phyloP scores from a whole-genome alignment of 2,888 invertebrate genomes.

The Dicycla oo region DNA sequence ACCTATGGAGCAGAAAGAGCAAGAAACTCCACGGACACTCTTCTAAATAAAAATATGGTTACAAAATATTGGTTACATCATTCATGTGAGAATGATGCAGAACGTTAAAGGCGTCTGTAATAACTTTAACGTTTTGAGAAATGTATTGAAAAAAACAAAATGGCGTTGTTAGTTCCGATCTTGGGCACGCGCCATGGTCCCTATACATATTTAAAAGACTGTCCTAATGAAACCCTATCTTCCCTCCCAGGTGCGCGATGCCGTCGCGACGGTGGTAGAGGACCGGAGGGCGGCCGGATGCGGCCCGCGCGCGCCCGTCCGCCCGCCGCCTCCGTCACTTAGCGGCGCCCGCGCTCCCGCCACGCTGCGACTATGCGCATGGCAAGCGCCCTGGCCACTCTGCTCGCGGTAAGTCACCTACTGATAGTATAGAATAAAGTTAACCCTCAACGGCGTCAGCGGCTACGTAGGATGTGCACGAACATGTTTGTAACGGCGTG shows the following conservation, averaged over 20 bases:
- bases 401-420: constrained; percentile 92
- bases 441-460: neutral
- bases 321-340: constrained; percentile 90
- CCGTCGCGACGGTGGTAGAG: constrained; percentile 86
- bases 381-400: constrained; percentile 93
- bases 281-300: constrained; percentile 87
- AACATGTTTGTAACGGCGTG: neutral
- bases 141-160: too few relatives aligned
- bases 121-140: too few relatives aligned
- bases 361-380: constrained; percentile 95
- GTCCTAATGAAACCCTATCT: neutral
- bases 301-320: constrained; percentile 88
- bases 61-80: too few relatives aligned
- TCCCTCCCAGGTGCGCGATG: constrained; percentile 80
- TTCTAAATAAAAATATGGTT: too few relatives aligned
- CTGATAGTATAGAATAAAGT: neutral
- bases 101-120: too few relatives aligned
- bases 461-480: neutral
- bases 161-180: too few relatives aligned
- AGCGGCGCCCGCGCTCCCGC: constrained; percentile 77
- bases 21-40: too few relatives aligned
- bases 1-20: too few relatives aligned
- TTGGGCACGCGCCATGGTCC: too few relatives aligned
- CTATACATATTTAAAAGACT: too few relatives aligned
- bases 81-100: too few relatives aligned